These are phyloP conservation scores for Oryctes rhinoceros DNA, from an alignment of 1,140 invertebrate genomes.

Conservation along the genomic window DNA sequence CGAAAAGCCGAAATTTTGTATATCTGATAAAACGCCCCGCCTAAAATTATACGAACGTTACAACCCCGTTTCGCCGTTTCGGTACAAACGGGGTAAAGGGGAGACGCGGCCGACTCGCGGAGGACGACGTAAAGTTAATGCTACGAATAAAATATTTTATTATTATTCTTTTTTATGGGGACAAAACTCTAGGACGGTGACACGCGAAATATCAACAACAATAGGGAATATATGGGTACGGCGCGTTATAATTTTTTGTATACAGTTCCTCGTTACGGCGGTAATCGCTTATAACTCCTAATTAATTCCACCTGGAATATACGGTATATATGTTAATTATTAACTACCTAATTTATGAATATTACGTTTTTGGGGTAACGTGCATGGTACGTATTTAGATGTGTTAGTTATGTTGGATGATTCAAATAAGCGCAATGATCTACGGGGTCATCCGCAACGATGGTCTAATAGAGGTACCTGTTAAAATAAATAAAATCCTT, in stretches of 20 bases:
- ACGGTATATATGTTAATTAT: slow-evolving; percentile 19
- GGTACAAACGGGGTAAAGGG: slow-evolving; percentile 17
- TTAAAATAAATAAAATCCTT: no score
- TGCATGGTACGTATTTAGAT: no score
- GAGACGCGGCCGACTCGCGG: neutral
- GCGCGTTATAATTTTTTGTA: slow-evolving; percentile 12
- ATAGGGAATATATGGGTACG: slow-evolving; percentile 14
- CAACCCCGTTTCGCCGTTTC: slow-evolving; percentile 6
- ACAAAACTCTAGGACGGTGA: slow-evolving; percentile 9
- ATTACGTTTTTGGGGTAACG: neutral
- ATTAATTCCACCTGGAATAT: slow-evolving; percentile 19
- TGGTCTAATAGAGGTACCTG: no score
- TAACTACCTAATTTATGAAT: neutral
- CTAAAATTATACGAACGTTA: slow-evolving; percentile 19
- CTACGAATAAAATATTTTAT: slow-evolving; percentile 19
- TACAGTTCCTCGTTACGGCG: neutral
- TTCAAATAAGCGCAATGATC: no score
- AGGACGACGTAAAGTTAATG: slow-evolving; percentile 15
- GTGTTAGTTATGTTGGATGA: no score
- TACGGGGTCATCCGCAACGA: no score
- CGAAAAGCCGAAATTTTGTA: slow-evolving; percentile 10
- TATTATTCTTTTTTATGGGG: slow-evolving; percentile 19
- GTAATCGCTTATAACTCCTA: slow-evolving; percentile 10
- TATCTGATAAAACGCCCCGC: slow-evolving; percentile 17
- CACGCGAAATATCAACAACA: slow-evolving; percentile 18